A percentile compares a stretch with the other conserved stretches of the same genome.
phyloP scores from a whole-genome alignment of 1,140 invertebrate species.

The Cotesia chilonis region DNA sequence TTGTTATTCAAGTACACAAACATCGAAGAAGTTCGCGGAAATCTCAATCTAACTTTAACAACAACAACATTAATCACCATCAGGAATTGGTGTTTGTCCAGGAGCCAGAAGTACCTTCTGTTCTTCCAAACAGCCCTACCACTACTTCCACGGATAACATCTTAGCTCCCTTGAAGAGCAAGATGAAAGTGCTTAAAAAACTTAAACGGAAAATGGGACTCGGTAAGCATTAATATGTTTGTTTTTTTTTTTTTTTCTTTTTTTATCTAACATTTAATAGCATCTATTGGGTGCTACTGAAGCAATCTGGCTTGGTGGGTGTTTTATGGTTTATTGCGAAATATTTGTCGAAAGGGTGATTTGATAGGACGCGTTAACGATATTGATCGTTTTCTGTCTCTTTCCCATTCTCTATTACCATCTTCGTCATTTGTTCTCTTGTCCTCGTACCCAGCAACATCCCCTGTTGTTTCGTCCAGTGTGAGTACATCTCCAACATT shows the following conservation, averaged over 20 bases:
- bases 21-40: constrained; percentile 43
- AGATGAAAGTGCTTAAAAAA: constrained; percentile 71
- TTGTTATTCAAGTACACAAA: constrained; percentile 43
- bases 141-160: constrained; percentile 57
- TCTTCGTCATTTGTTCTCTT: too few relatives aligned
- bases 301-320: neutral
- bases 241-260: neutral
- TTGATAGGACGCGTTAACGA: constrained; percentile 4
- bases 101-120: constrained; percentile 16
- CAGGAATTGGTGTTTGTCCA: constrained; percentile 35
- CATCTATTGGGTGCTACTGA: neutral
- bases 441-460: too few relatives aligned
- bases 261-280: neutral
- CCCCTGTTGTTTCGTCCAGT: too few relatives aligned
- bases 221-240: constrained; percentile 58
- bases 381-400: constrained; percentile 1
- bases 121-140: constrained; percentile 31
- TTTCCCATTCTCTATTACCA: too few relatives aligned
- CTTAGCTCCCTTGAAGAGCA: constrained; percentile 63
- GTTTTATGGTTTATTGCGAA: too few relatives aligned
- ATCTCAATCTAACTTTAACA: constrained; percentile 48
- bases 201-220: constrained; percentile 68
- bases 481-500: too few relatives aligned
- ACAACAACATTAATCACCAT: constrained; percentile 44
- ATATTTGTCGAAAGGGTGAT: neutral